Evolutionary conservation across 2,797 vertebrate genomes (phyloP), one percentile per base, ranked within the genome.

Genomic region (Diglossa cyanea): DNA sequence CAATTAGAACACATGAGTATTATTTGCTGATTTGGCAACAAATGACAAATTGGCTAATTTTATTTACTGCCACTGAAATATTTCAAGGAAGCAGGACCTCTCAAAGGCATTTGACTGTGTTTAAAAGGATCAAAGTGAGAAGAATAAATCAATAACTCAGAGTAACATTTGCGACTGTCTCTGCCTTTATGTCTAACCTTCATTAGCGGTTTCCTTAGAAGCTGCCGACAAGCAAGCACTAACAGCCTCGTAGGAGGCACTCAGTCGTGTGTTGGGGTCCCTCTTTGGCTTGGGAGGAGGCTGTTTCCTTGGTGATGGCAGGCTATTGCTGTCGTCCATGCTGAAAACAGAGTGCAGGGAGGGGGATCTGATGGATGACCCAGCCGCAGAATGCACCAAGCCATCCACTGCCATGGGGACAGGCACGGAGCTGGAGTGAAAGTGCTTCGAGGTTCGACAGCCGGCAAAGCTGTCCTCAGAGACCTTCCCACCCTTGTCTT

Each of bases 281-380:
- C 99, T 98, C 98, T 99, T 99, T 93, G 99, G 99, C 97, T 99
- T 99, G 61, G 99, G 99, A 45, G 99, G 99, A 97, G 99, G 99
- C 95, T 99, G 99, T 98, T 99, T 99, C 96, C 99, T 98, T 90
- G 99, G 99, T 28, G 99, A 99, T 7, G 98, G 98, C 50, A 99
- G 98, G 94, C 97, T 94, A 62, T 50, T 93, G 95, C 95, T 91
- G 0, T 99, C 99, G 3, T 99, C 98, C 73, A 95, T 97, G 95
- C 97, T 97, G 95, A 98, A 98, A 95, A 98, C 97, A 1, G 98
- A 98, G 96, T 99, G 98, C 94, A 99, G 98, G 66, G 99, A 98
- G 66, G 98, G 97, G 31, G 98, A 98, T 97, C 98, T 99, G 97
- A 98, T 94, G 95, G 98, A 98, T 37, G 98, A 97, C 77, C 97